phyloP scores from a whole-genome alignment of 2,797 vertebrate species.

The Aulostomus chinensis region DNA sequence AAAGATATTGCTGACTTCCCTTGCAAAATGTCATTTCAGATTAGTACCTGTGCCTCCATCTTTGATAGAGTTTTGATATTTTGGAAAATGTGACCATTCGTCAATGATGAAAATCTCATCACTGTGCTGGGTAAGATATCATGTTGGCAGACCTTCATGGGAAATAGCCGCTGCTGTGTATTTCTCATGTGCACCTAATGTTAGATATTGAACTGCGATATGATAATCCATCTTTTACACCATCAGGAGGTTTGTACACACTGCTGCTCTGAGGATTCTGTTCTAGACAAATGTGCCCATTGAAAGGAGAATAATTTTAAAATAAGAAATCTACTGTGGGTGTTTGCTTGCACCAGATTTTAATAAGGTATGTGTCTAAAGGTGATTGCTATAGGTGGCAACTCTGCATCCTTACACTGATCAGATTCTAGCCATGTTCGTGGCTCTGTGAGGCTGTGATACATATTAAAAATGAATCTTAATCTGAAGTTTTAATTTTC shows the following conservation, averaged over 20 bases:
- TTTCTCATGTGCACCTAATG: background rate
- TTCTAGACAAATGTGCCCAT: slow-evolving; percentile 8
- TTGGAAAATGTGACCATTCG: background rate
- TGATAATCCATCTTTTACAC: slow-evolving; percentile 10
- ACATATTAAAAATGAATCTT: too few relatives aligned
- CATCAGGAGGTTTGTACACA: slow-evolving; percentile 6
- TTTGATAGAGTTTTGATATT: slow-evolving; percentile 7
- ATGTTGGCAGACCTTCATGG: slow-evolving; percentile 6
- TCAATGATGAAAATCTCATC: slow-evolving; percentile 6
- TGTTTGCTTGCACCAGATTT: too few relatives aligned
- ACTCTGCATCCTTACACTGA: too few relatives aligned
- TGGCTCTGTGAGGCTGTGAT: too few relatives aligned
- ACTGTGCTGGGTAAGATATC: background rate
- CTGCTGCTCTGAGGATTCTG: slow-evolving; percentile 16
- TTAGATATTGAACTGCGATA: slow-evolving; percentile 16
- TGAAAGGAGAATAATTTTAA: background rate
- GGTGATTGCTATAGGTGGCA: too few relatives aligned
- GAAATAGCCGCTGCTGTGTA: background rate
- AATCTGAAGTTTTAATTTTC: too few relatives aligned
- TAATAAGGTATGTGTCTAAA: too few relatives aligned
- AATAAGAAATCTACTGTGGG: too few relatives aligned
- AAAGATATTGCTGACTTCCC: too few relatives aligned
- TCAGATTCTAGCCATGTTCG: too few relatives aligned
- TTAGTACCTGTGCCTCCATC: slow-evolving; percentile 3
- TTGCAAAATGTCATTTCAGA: too few relatives aligned